Base-by-base conservation (phyloP, 37 sponge, comb jelly and placozoan species). In the Cladorhizidae sp. region DNA sequence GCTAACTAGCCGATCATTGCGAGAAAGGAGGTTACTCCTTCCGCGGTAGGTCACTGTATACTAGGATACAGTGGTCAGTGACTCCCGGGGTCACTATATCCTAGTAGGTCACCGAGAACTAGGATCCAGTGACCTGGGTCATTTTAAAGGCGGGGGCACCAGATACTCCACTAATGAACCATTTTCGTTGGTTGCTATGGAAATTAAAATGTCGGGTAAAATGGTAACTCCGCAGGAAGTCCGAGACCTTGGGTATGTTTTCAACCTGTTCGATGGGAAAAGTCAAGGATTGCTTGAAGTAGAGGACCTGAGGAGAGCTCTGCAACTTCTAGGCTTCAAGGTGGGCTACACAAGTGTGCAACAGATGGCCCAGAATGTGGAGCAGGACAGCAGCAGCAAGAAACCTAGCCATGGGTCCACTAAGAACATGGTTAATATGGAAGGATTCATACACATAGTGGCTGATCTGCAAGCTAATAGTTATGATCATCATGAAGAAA, bases 401-500 rank as follows among this genome's bases (percentile, higher is more conserved):
- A n/a, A n/a, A n/a, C n/a, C n/a, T n/a, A 51, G 20, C 39, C 29
- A 54, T 57, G 55, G 54, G 56, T 36, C 38, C 25, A 78, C 67
- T 2, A 80, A 70, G 49, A 43, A 56, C 54, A 26, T 15, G 43
- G 43, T 45, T 1, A 50, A 78, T 36, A 86, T 82, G 50, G 83
- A 86, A 17, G 83, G 79, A 0, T 82, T 93, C 36, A 40, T 83
- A n/a, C 87, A 83, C 35, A 52, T 86, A 14, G 87, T 93, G 31
- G 42, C 26, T 21, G 68, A 57, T 15, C 76, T 79, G 23, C 94
- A 93, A 59, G 94, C 83, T 31, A 39, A 63, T 23, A 78, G 67
- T 51, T 77, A 63, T 69, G 94, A 93, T 74, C 38, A 35, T 0
- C 85, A 93, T 73, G 90, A 68, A 59, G 94, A 93, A 54, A 93